Percentiles rank a stretch among this genome's conserved stretches.
phyloP scores from a whole-genome alignment of 1,140 invertebrate species.

The Sweltsa coloradensis region DNA sequence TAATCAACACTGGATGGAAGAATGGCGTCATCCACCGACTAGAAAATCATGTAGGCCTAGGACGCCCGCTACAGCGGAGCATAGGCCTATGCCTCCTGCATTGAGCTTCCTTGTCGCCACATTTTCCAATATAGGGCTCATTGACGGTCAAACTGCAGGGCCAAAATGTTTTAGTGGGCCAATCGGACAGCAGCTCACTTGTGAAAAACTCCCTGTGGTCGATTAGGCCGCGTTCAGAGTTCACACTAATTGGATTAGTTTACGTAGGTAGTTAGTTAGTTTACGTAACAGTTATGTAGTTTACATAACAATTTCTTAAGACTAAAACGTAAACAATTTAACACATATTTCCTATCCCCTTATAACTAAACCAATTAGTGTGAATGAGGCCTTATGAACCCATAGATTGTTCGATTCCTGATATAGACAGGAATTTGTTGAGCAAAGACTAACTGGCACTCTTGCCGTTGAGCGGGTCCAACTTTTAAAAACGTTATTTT shows the following conservation, averaged over 20 bases:
- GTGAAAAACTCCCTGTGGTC: conserved; percentile 17
- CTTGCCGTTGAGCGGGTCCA: no score
- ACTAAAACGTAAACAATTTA: no score
- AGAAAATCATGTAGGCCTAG: conserved; percentile 15
- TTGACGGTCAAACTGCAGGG: conserved; percentile 21
- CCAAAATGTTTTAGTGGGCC: conserved; percentile 19
- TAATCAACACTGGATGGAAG: conserved; percentile 21
- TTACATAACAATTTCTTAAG: no score
- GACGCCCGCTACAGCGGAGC: conserved; percentile 19
- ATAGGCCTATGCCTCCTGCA: conserved; percentile 24
- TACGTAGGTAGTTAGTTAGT: no score
- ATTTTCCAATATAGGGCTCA: conserved; percentile 20
- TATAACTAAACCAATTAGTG: no score
- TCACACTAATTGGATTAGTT: no score
- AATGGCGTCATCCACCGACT: conserved; percentile 19
- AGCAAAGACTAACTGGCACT: conserved; percentile 23
- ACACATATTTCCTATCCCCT: no score
- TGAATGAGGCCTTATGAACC: no score
- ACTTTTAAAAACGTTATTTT: no score
- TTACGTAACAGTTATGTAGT: no score
- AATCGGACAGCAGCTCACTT: conserved; percentile 19
- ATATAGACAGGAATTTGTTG: conserved; percentile 15
- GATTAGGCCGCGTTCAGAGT: no score
- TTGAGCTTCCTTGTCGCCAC: conserved; percentile 21
- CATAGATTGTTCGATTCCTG: conserved; percentile 13